Base-by-base conservation (phyloP, 2,113 vertebrate species). In the Urocynchramus pylzowi region DNA sequence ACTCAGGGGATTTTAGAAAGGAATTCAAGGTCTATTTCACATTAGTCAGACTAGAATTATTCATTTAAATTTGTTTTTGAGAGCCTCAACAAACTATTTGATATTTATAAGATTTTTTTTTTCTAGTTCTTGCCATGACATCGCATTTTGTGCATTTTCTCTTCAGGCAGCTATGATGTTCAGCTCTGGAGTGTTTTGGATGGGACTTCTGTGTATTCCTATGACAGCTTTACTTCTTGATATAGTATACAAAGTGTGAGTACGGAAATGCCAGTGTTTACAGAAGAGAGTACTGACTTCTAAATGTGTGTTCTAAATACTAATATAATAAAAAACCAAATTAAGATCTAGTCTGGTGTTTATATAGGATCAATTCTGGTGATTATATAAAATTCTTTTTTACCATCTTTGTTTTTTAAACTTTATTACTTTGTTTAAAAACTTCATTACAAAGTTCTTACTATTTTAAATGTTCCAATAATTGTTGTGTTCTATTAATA, bases 121-220 rank as follows among this genome's bases (percentile, higher is more conserved):
- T 76, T 93, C 28, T 57, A 68, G 15, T 71, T 94, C 45, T 70
- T 93, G n/a, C 87, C 42, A 7, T 82, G 30, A 80, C 30, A 23
- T 78, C 11, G 2, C 26, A 14, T 87, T 75, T 90, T 88, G 8
- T 97, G 39, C 16, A 45, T 74, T 90, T 87, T 95, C 57, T 57
- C 6, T 94, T 59, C 97, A 99, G 99, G 99, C 99, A 49, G 98
- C 97, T 85, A 99, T 99, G 99, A 98, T 99, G 98, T 99, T 99
- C 97, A 98, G 97, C 60, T 99, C 99, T 4, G 99, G 99, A 50
- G 98, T 99, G 87, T 99, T 99, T 95, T 99, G 99, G 99, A 99
- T 97, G 97, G 99, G 99, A 67, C 98, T 99, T 82, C 84, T 99
- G 22, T 99, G 99, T 94, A 99, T 99, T 97, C 99, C 99, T 2